Base-by-base conservation (phyloP, 37 sponge, comb jelly and placozoan genomes). In the Mnemiopsis leidyi region DNA sequence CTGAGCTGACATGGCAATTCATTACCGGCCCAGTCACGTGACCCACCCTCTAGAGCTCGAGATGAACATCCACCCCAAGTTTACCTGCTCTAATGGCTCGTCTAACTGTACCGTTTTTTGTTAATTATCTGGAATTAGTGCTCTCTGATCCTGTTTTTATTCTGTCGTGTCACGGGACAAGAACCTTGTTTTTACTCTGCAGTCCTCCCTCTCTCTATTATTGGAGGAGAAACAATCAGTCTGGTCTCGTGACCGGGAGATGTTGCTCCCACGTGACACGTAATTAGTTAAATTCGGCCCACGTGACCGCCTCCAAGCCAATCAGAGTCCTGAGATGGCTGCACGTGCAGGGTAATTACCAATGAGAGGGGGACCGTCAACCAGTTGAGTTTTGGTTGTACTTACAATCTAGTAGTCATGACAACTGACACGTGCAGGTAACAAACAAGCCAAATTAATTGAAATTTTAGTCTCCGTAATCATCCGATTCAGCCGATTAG, bases 361-460 rank as follows among this genome's bases (percentile, higher is more conserved):
- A 77, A 77, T 77, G 79, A 77, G 79, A 26, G 1, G 79, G 79
- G 79, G 79, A 77, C 79, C 79, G 26, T 77, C 79, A 32, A 77
- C 79, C 35, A 32, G 79, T 77, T 31, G 79, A 32, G 79, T 77
- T 77, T 77, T 77, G 32, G 32, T 77, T 31, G 79, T 77, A 77
- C 20, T 77, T 77, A 77, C 79, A 31, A 32, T 31, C 20, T 32
- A 32, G 79, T 77, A 26, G 79, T 77, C 79, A 77, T 77, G 32
- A 77, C 79, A 32, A 77, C 79, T 16, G 32, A 31, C 79, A 77
- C 79, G 79, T 77, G 79, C 79, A 34, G 79, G 79, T 77, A 77
- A 77, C 79, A 77, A 77, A 77, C 79, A 77, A 77, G 79, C 79
- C 36, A 77, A 77, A 77, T 77, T 77, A 77, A 77, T 77, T 77